phyloP scores from a whole-genome alignment of 2,888 invertebrate species.

The Argynnis bischoffii region DNA sequence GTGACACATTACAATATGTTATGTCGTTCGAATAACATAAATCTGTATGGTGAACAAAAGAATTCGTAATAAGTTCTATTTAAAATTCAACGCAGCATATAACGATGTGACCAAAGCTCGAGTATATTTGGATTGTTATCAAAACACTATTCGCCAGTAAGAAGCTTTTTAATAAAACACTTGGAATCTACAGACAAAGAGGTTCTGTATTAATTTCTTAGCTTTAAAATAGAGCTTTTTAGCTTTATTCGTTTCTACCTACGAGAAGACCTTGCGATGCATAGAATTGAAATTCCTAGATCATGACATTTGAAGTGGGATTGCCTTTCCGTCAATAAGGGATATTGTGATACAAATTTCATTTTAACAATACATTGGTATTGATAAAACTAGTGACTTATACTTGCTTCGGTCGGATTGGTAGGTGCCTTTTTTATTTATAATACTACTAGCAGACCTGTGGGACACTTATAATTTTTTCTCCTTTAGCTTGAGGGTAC shows the following conservation, averaged over 20 bases:
- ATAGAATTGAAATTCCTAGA: constrained; percentile 2
- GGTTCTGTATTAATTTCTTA: too few species aligned
- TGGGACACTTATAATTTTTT: too few species aligned
- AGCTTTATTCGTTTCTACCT: background rate
- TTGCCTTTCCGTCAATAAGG: constrained; percentile 3
- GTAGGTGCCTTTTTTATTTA: too few species aligned
- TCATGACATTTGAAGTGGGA: constrained; percentile 19
- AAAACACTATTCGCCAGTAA: background rate
- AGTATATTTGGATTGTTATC: background rate
- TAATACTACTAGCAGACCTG: too few species aligned
- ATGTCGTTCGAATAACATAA: background rate
- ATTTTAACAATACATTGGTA: background rate
- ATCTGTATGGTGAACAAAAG: constrained; percentile 9
- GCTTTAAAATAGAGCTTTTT: background rate
- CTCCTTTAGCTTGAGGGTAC: too few species aligned
- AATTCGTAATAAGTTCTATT: constrained; percentile 10
- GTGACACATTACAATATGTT: background rate
- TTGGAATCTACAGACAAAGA: too few species aligned
- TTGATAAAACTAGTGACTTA: too few species aligned
- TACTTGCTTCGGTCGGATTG: too few species aligned
- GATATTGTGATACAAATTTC: constrained; percentile 4
- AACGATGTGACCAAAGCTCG: constrained; percentile 4
- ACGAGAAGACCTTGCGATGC: background rate
- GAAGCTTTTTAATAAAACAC: background rate
- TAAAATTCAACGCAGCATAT: constrained; percentile 4